These are phyloP conservation scores for Typhlichthys subterraneus DNA, from an alignment of 2,797 vertebrate species.

Conservation along the genomic window DNA sequence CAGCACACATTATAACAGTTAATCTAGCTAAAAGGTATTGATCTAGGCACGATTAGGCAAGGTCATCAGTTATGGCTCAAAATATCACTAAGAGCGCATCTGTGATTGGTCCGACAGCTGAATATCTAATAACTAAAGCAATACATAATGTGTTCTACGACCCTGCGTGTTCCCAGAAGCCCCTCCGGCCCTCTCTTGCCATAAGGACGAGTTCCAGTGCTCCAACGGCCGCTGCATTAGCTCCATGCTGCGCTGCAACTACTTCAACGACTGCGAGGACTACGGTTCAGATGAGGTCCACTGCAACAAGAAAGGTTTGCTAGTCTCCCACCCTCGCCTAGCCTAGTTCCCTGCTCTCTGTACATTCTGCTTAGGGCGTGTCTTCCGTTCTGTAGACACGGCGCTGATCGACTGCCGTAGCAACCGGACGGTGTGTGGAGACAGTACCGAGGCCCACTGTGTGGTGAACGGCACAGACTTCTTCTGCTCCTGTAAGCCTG, in stretches of 20 bases:
- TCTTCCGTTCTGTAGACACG: conserved; percentile 67
- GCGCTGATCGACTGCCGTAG: conserved; percentile 83
- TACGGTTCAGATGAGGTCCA: conserved; percentile 85
- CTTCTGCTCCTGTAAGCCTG: conserved; percentile 89
- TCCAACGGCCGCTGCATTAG: conserved; percentile 86
- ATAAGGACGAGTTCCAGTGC: conserved; percentile 90
- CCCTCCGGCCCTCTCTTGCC: conserved; percentile 67
- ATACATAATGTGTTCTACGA: neutral
- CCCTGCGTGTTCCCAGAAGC: conserved; percentile 47
- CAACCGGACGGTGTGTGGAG: conserved; percentile 85
- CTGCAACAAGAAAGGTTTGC: conserved; percentile 86
- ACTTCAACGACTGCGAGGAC: conserved; percentile 95
- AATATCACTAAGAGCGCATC: too few species aligned
- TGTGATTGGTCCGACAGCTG: too few species aligned
- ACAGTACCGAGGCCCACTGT: conserved; percentile 89
- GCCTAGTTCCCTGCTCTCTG: neutral
- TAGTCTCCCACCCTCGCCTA: neutral
- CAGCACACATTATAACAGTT: too few species aligned
- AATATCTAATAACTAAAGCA: too few species aligned
- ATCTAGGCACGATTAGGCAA: too few species aligned
- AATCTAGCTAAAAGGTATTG: too few species aligned
- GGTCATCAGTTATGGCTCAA: too few species aligned
- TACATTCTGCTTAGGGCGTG: neutral
- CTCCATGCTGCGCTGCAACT: conserved; percentile 85
- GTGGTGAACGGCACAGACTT: conserved; percentile 78